Evolutionary conservation across 2,113 vertebrate genomes (phyloP).

Genomic region (Noturus placidus): DNA sequence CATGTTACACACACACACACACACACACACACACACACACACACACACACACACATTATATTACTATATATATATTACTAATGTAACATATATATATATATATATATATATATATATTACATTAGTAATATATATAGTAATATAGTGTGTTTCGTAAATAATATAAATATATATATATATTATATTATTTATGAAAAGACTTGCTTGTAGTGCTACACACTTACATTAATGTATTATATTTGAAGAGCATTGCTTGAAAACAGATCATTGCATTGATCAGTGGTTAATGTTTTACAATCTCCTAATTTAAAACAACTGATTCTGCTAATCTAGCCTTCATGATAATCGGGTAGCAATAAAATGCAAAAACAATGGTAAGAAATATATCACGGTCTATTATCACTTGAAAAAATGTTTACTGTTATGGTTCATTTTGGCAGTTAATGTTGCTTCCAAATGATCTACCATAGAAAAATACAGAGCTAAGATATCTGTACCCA

Average conservation of each 20-base stretch:
- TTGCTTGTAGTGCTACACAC: not conserved
- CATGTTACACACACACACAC: not conserved
- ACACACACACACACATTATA: no score
- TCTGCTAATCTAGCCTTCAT: not conserved
- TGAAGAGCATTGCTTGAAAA: not conserved
- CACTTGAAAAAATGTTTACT: not conserved
- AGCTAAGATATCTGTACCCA: not conserved
- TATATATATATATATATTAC: no score
- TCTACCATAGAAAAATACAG: not conserved
- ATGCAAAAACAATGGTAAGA: not conserved
- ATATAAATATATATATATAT: no score
- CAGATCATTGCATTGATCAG: not conserved
- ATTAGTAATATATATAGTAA: no score
- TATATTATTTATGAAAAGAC: not conserved
- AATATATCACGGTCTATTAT: not conserved
- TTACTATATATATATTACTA: no score
- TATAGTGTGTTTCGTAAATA: no score
- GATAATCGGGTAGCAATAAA: not conserved
- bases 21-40: no score
- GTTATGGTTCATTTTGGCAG: not conserved
- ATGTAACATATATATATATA: no score
- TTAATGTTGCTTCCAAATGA: not conserved
- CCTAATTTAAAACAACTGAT: not conserved
- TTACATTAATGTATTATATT: not conserved
- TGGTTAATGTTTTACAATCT: not conserved